Conservation (phyloP, 2,888 invertebrate species). For the Spisula solida region DNA sequence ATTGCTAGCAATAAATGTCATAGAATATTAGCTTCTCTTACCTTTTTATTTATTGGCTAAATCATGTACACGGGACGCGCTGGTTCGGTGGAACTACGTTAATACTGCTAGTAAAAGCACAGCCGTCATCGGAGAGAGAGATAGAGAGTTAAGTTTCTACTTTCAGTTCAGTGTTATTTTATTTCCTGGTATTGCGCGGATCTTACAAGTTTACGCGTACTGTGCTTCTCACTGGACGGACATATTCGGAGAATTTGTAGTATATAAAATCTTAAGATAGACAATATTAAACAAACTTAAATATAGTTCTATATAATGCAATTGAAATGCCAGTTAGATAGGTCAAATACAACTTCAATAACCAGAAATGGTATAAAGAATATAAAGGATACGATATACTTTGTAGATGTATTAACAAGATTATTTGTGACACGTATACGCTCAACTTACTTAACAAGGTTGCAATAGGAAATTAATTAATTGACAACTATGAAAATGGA, state of each 20-base stretch:
- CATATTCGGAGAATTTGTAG: neutral
- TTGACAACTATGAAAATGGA: neutral
- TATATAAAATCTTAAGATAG: neutral
- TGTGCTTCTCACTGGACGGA: neutral
- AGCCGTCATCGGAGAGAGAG: constrained; percentile 3
- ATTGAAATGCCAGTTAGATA: neutral
- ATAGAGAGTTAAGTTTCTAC: neutral
- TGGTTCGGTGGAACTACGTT: neutral
- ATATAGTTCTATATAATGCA: neutral
- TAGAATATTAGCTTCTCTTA: too few relatives aligned
- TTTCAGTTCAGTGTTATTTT: neutral
- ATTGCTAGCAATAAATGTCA: too few relatives aligned
- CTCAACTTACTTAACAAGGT: neutral
- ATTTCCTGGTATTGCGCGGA: constrained; percentile 9
- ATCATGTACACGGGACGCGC: neutral
- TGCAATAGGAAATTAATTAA: neutral
- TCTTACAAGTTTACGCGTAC: neutral
- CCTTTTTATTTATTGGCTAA: neutral
- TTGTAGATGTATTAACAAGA: neutral
- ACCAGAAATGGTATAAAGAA: neutral
- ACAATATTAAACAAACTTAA: neutral
- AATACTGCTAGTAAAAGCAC: neutral
- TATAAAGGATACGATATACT: neutral
- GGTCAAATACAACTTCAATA: neutral
- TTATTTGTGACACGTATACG: neutral